A percentile compares a stretch with the other conserved stretches of the same genome.
Conservation (phyloP, 2,797 vertebrate species). For the Pagetopsis macropterus region DNA sequence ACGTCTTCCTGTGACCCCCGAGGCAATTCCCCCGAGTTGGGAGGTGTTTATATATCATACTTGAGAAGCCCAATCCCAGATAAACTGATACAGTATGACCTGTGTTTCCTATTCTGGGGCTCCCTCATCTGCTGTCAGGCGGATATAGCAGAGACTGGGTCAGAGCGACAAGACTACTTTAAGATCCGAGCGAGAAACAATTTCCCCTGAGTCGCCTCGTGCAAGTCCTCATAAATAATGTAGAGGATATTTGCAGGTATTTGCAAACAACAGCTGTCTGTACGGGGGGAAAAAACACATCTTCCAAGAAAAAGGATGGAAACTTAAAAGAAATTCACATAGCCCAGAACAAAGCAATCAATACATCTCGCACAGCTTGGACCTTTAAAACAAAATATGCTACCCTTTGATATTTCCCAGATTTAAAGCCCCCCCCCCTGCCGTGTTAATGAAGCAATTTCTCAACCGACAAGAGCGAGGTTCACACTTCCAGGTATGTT, state of each 20-base stretch:
- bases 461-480: background rate
- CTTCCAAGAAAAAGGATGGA: background rate
- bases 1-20: conserved; percentile 27
- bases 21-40: conserved; percentile 20
- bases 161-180: conserved; percentile 46
- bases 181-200: conserved; percentile 17
- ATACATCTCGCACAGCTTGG: conserved; percentile 14
- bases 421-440: background rate
- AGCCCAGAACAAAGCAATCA: conserved; percentile 29
- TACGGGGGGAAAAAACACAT: background rate
- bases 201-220: conserved; percentile 36
- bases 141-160: conserved; percentile 55
- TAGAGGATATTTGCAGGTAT: conserved; percentile 40
- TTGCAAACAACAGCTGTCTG: conserved; percentile 12
- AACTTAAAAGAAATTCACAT: too few species aligned
- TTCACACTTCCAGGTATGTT: background rate
- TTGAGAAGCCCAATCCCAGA: conserved; percentile 41
- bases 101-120: conserved; percentile 37
- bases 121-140: conserved; percentile 25
- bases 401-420: conserved; percentile 9
- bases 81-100: conserved; percentile 45
- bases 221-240: conserved; percentile 67
- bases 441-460: background rate
- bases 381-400: conserved; percentile 5
- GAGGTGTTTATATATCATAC: background rate